Evolutionary conservation across 2,888 invertebrate genomes (phyloP).

Genomic region (Tortrix viridana): DNA sequence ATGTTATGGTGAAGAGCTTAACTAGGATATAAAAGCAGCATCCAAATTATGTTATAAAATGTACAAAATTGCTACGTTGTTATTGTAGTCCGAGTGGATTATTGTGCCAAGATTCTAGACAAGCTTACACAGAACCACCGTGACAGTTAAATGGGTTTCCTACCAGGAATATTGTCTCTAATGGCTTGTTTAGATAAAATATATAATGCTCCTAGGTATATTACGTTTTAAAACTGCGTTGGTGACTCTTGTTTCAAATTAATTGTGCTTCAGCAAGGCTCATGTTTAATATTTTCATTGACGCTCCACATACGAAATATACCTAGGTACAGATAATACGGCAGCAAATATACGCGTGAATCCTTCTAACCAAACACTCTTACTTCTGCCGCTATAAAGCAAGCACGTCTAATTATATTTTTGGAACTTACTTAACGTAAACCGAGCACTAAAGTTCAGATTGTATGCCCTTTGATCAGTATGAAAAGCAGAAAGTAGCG

Average conservation of each 20-base stretch:
- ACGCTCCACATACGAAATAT: too few relatives aligned
- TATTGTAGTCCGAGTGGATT: conserved; percentile 11
- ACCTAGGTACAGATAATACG: too few relatives aligned
- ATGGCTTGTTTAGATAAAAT: background rate
- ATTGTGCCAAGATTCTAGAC: conserved; percentile 24
- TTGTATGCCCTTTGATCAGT: too few relatives aligned
- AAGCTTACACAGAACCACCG: conserved; percentile 9
- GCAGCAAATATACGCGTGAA: too few relatives aligned
- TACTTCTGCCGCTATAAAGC: too few relatives aligned
- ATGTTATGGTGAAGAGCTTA: conserved; percentile 5
- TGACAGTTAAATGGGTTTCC: conserved; percentile 34
- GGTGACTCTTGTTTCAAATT: background rate
- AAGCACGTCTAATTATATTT: too few relatives aligned
- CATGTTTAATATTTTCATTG: background rate
- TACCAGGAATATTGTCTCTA: conserved; percentile 11
- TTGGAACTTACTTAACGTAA: too few relatives aligned
- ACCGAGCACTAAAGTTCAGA: too few relatives aligned
- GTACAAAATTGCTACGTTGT: background rate
- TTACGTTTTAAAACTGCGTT: background rate
- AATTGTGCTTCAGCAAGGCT: background rate
- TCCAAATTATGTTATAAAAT: conserved; percentile 11
- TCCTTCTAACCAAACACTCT: too few relatives aligned
- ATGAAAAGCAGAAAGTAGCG: too few relatives aligned
- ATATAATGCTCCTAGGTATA: background rate
- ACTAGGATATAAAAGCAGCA: conserved; percentile 1